phyloP scores from a whole-genome alignment of 2,797 vertebrate genomes.

The Macroramphosus scolopax region DNA sequence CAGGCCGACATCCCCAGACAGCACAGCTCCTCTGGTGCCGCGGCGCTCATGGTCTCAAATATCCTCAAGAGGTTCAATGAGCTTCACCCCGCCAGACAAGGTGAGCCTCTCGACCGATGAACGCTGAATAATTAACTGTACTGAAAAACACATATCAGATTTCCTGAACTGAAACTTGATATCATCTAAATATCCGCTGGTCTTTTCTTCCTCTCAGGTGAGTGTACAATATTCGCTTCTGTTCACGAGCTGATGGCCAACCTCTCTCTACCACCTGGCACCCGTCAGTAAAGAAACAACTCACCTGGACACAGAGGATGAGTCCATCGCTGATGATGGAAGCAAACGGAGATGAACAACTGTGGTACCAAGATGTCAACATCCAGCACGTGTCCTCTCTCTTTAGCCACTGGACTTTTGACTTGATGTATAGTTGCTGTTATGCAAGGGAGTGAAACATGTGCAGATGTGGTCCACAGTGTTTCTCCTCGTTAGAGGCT shows the following conservation, averaged over 20 bases:
- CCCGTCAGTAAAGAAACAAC: conserved; percentile 79
- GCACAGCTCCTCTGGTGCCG: conserved; percentile 95
- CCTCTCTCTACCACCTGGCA: conserved; percentile 90
- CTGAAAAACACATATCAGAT: background rate
- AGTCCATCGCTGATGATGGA: conserved; percentile 8
- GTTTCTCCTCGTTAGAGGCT: conserved; percentile 33
- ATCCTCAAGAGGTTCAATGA: conserved; percentile 99
- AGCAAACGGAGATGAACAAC: conserved; percentile 10
- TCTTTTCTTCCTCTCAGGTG: conserved; percentile 80
- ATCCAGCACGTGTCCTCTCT: conserved; percentile 60
- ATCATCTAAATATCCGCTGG: background rate
- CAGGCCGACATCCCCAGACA: conserved; percentile 98
- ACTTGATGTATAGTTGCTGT: conserved; percentile 45
- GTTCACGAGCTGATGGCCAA: conserved; percentile 99
- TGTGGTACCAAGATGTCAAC: conserved; percentile 49
- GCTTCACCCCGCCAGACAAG: conserved; percentile 92
- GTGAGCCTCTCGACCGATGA: conserved; percentile 71
- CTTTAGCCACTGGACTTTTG: conserved; percentile 46
- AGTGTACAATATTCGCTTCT: conserved; percentile 98
- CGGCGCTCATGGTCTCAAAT: conserved; percentile 96
- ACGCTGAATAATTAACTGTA: conserved; percentile 5
- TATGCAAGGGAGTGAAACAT: conserved; percentile 62
- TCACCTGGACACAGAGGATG: background rate
- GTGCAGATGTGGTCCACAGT: conserved; percentile 42
- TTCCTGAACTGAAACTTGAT: background rate